A percentile compares a stretch with the other conserved stretches of the same genome.
phyloP scores from a whole-genome alignment of 2,888 invertebrate species.

The Oeneis ivallda region DNA sequence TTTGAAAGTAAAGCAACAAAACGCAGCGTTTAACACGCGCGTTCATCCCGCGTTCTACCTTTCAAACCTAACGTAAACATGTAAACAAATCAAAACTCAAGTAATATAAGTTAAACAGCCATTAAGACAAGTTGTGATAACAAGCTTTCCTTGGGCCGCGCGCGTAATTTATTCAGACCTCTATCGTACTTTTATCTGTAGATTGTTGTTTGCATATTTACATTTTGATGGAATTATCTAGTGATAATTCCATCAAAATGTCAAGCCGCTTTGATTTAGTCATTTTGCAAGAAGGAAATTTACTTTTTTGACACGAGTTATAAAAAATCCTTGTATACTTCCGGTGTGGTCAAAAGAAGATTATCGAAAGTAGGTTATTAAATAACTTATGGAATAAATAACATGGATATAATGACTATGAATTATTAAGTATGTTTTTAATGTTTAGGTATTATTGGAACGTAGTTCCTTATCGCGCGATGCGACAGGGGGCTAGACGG shows the following conservation, averaged over 20 bases:
- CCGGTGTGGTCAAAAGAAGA: background rate
- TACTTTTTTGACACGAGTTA: slow-evolving; percentile 13
- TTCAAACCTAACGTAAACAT: slow-evolving; percentile 4
- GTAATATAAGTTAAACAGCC: slow-evolving; percentile 24
- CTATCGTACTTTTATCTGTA: slow-evolving; percentile 30
- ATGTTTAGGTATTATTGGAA: too few relatives aligned
- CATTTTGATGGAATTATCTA: too few relatives aligned
- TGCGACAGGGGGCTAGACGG: too few relatives aligned
- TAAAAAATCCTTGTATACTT: background rate
- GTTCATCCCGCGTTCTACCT: background rate
- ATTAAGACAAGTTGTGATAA: slow-evolving; percentile 30
- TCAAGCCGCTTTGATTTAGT: slow-evolving; percentile 20
- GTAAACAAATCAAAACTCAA: slow-evolving; percentile 28
- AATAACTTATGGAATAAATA: too few relatives aligned
- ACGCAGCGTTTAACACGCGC: background rate
- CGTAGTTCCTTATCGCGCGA: too few relatives aligned
- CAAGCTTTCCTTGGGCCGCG: slow-evolving; percentile 22
- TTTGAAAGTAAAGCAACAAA: background rate
- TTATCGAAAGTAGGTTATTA: background rate
- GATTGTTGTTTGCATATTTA: slow-evolving; percentile 30
- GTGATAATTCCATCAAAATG: slow-evolving; percentile 29
- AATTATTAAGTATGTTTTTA: too few relatives aligned
- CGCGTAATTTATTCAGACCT: slow-evolving; percentile 28
- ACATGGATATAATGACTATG: too few relatives aligned
- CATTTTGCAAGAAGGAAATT: slow-evolving; percentile 17